A percentile compares a stretch with the other conserved stretches of the same genome.
phyloP scores from a whole-genome alignment of 2,113 vertebrate genomes.

The Colinus virginianus region DNA sequence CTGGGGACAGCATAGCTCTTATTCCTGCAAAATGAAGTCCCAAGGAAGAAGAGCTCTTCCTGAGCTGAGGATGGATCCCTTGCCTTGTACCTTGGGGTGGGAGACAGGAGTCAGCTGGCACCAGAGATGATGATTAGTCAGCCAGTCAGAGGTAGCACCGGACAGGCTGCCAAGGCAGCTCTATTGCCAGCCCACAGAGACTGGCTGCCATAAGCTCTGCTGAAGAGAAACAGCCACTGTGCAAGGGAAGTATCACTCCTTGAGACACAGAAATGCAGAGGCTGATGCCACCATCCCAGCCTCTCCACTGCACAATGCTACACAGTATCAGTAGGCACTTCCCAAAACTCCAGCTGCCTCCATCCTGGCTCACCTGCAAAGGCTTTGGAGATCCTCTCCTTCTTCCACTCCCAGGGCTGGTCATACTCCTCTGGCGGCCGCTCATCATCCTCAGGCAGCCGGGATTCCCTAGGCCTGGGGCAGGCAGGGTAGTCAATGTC shows the following conservation, averaged over 20 bases:
- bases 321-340: rapidly evolving
- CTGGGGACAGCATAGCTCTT: not conserved
- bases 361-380: slow-evolving; percentile 87
- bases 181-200: not conserved
- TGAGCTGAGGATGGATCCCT: not conserved
- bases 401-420: slow-evolving; percentile 99
- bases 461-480: slow-evolving; percentile 85
- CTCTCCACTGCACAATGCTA: not conserved
- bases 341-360: not conserved
- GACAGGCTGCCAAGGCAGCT: not conserved
- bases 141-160: not conserved
- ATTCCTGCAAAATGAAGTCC: not conserved
- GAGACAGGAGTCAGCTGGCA: not conserved
- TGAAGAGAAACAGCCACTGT: not conserved
- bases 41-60: not conserved
- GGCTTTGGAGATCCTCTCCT: slow-evolving; percentile 94
- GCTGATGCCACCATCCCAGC: not conserved
- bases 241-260: rapidly evolving
- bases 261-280: rapidly evolving
- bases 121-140: not conserved
- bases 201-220: not conserved
- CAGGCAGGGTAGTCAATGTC: slow-evolving; percentile 76
- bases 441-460: slow-evolving; percentile 94
- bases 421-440: slow-evolving; percentile 96
- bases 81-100: rapidly evolving